These are phyloP conservation scores for Lycodopsis pacificus DNA, from an alignment of 2,797 vertebrate genomes.

Conservation along the genomic window DNA sequence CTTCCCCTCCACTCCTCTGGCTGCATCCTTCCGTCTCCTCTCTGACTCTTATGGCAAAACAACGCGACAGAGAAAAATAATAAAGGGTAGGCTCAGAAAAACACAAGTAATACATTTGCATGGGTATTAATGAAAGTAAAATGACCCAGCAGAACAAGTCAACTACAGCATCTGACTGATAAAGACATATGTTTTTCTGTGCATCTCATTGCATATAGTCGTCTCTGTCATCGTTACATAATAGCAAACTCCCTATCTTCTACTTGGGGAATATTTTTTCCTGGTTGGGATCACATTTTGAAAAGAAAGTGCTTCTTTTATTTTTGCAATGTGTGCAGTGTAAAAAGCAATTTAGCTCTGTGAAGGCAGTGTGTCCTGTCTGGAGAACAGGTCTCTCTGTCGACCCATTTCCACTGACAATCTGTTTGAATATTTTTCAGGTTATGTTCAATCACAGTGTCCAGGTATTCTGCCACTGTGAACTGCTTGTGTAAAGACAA, in stretches of 20 bases:
- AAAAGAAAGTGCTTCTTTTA: not conserved
- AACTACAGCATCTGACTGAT: not conserved
- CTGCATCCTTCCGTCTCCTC: not conserved
- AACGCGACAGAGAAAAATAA: not conserved
- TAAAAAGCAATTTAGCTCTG: not conserved
- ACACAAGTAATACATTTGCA: not conserved
- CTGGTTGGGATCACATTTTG: not conserved
- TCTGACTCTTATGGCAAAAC: not conserved
- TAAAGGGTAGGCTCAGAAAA: not conserved
- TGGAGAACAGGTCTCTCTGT: not conserved
- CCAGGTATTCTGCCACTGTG: not conserved
- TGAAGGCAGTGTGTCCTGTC: not conserved
- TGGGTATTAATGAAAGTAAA: not conserved
- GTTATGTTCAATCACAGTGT: not conserved
- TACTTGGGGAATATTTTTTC: not conserved
- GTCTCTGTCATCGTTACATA: not conserved
- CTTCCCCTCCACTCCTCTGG: not conserved
- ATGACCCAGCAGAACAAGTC: not conserved
- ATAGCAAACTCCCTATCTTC: not conserved
- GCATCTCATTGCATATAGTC: not conserved
- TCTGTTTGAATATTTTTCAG: not conserved
- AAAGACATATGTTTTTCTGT: not conserved
- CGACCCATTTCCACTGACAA: not conserved
- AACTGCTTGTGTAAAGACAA: not conserved
- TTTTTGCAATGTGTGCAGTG: not conserved